Percentiles rank a stretch among this genome's conserved stretches.
Conservation (phyloP, 2,113 vertebrate genomes). For the Amblyornis subalaris region DNA sequence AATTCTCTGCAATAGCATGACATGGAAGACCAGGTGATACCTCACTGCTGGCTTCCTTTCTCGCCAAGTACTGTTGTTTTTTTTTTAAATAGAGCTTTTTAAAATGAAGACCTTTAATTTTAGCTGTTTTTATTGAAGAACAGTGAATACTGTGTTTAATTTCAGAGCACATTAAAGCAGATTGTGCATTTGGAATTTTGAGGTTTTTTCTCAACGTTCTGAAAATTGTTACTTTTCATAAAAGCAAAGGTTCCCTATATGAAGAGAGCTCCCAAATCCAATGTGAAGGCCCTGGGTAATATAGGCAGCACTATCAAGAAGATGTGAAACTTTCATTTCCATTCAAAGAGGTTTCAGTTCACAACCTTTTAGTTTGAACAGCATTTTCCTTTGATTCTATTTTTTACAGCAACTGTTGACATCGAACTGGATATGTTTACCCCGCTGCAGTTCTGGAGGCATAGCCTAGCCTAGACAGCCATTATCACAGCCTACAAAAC, state of each 20-base stretch:
- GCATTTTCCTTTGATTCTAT: background rate
- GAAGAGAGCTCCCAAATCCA: background rate
- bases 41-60: background rate
- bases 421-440: background rate
- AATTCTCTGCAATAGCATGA: background rate
- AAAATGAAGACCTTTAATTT: fast-evolving
- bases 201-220: background rate
- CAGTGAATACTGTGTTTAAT: background rate
- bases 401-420: background rate
- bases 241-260: background rate
- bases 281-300: background rate
- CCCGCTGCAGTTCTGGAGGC: background rate
- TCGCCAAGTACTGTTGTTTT: background rate
- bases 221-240: background rate
- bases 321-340: background rate
- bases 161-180: background rate
- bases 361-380: background rate
- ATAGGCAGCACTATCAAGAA: background rate
- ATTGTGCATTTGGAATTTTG: background rate
- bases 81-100: background rate
- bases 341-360: background rate
- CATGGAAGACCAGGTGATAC: background rate
- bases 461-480: background rate
- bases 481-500: background rate
- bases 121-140: background rate